phyloP scores from a whole-genome alignment of 2,113 vertebrate species.

The Clarias batrachus region DNA sequence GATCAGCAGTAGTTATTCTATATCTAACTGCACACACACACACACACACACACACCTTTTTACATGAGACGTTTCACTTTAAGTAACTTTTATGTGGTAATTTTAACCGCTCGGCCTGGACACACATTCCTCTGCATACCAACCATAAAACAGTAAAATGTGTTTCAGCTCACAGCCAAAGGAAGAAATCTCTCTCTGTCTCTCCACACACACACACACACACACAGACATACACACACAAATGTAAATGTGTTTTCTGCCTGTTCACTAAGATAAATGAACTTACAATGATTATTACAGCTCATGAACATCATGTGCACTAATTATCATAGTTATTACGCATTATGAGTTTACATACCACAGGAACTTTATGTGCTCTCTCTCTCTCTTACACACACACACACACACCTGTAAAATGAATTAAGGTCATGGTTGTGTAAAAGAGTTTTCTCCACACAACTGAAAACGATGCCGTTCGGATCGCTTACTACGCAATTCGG shows the following conservation, averaged over 20 bases:
- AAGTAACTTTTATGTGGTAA: neutral
- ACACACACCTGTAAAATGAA: neutral
- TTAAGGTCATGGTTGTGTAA: neutral
- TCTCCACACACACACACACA: neutral
- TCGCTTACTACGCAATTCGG: conserved; percentile 4
- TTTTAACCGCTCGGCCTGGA: conserved; percentile 22
- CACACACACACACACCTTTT: conserved; percentile 3
- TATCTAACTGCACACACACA: neutral
- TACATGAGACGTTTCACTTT: conserved; percentile 23
- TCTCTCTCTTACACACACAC: neutral
- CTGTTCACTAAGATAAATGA: neutral
- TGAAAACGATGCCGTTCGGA: neutral
- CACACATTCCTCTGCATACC: neutral
- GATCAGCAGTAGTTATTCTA: neutral
- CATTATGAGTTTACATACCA: neutral
- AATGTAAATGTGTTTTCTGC: conserved; percentile 1
- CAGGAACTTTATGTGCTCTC: neutral
- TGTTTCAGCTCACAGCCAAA: conserved; percentile 11
- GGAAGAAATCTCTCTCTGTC: conserved; percentile 12
- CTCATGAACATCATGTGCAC: too few species aligned
- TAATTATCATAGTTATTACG: too few species aligned
- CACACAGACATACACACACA: neutral
- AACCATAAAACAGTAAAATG: conserved; percentile 11
- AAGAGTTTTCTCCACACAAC: neutral
- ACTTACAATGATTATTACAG: neutral